Evolutionary conservation across 1,140 invertebrate genomes (phyloP).

Genomic region (Penaeus japonicus): DNA sequence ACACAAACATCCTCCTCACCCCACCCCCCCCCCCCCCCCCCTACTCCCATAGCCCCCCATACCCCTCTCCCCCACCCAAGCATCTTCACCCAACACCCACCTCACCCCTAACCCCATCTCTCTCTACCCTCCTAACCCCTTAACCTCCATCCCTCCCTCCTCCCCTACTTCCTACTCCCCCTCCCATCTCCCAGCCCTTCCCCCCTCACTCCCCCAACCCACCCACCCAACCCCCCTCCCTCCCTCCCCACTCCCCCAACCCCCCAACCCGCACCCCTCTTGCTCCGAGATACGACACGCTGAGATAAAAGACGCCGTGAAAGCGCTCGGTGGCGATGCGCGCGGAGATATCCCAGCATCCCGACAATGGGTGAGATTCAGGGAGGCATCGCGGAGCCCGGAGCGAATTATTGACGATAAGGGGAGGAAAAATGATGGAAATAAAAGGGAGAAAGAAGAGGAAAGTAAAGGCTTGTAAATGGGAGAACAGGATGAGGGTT

Average conservation of each 20-base stretch:
- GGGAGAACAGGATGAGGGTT: no score
- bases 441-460: no score
- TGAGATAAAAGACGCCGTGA: no score
- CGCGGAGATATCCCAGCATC: no score
- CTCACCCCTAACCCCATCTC: neutral
- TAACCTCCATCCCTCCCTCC: neutral
- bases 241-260: neutral
- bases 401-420: no score
- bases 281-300: neutral
- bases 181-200: neutral
- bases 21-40: neutral
- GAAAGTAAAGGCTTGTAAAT: no score
- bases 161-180: neutral
- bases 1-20: no score
- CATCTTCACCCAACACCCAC: no score
- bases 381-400: no score
- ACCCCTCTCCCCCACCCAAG: neutral
- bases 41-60: neutral
- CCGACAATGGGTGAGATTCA: no score
- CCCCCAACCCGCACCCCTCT: neutral
- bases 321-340: no score
- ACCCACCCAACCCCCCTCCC: neutral
- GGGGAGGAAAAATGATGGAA: no score
- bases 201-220: neutral
- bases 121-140: neutral